Evolutionary conservation across 2,113 vertebrate genomes (phyloP).

Genomic region (Baryphthengus martii): DNA sequence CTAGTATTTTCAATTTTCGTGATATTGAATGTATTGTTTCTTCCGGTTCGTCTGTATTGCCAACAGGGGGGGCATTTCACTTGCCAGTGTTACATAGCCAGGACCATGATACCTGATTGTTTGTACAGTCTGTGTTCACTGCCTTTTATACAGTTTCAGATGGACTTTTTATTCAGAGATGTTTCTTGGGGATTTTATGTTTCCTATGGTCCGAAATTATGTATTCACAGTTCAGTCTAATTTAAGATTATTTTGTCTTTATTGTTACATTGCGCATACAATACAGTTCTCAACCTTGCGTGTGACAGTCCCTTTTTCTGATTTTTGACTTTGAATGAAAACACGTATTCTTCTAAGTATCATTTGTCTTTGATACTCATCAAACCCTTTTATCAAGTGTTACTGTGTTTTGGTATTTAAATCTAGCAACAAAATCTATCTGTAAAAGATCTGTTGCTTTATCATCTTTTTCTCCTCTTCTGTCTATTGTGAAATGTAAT

Average conservation of each 20-base stretch:
- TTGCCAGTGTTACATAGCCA: background rate
- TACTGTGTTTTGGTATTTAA: background rate
- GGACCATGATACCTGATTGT: background rate
- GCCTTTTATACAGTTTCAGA: background rate
- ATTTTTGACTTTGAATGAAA: background rate
- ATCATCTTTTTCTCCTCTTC: background rate
- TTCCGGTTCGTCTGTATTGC: background rate
- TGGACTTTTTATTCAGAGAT: background rate
- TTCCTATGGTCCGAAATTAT: background rate
- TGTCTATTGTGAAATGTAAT: background rate
- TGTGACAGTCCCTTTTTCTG: background rate
- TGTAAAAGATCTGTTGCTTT: fast-evolving
- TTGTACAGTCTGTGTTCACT: background rate
- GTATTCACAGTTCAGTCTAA: background rate
- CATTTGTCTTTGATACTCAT: background rate
- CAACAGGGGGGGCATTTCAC: background rate
- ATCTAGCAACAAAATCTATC: background rate
- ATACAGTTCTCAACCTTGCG: background rate
- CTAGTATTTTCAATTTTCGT: background rate
- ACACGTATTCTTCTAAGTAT: background rate
- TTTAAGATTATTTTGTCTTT: background rate
- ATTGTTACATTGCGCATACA: background rate
- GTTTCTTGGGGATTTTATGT: background rate
- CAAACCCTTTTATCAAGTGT: background rate
- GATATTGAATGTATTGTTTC: background rate